Conservation (phyloP, 2,888 invertebrate species). For the Aleiodes leptofemur region DNA sequence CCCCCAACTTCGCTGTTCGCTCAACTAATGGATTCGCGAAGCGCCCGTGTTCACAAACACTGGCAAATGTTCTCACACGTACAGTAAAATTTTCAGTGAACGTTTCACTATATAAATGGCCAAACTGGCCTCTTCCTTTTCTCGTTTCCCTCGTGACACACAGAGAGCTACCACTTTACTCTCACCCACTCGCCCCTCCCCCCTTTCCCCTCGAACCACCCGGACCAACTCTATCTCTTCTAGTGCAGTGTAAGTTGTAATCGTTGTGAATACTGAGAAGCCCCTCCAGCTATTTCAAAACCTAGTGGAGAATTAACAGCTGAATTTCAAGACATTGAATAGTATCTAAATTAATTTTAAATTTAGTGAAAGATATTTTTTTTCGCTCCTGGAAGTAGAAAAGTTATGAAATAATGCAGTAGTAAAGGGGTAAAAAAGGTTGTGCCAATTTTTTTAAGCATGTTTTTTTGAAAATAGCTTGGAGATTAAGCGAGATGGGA, state of each 20-base stretch:
- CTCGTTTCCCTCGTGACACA: slow-evolving; percentile 13
- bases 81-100: slow-evolving; percentile 10
- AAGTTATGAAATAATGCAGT: no score
- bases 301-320: slow-evolving; percentile 12
- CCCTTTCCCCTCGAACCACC: background rate
- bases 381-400: no score
- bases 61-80: slow-evolving; percentile 39
- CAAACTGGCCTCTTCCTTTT: slow-evolving; percentile 28
- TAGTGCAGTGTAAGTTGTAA: background rate
- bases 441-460: no score
- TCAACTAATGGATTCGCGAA: slow-evolving; percentile 66
- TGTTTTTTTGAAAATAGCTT: no score
- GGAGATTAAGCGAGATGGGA: no score
- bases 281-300: background rate
- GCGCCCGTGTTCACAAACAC: slow-evolving; percentile 61
- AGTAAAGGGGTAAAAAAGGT: no score
- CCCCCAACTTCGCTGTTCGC: slow-evolving; percentile 6
- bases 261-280: slow-evolving; percentile 8
- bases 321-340: slow-evolving; percentile 11
- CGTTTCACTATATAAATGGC: slow-evolving; percentile 14
- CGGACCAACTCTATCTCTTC: background rate
- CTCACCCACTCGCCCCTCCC: background rate
- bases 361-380: background rate
- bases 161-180: background rate
- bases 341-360: background rate